Conservation (phyloP, 2,113 vertebrate genomes). For the Callopanchax toddi region DNA sequence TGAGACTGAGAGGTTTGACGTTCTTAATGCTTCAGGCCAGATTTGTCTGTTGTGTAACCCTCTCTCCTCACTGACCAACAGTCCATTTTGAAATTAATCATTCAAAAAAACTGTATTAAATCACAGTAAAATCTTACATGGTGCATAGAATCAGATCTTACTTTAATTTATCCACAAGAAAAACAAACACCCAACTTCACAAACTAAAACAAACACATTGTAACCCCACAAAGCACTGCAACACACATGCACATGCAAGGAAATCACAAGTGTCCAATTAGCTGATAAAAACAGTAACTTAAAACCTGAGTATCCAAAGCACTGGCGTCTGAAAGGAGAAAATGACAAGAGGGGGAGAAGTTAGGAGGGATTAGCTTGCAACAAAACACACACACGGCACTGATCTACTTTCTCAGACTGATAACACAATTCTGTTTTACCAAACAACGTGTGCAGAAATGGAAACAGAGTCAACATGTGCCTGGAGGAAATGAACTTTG, state of each 20-base stretch:
- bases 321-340: slow-evolving; percentile 93
- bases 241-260: slow-evolving; percentile 76
- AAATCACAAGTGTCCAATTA: slow-evolving; percentile 76
- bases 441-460: slow-evolving; percentile 46
- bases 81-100: slow-evolving; percentile 65
- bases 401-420: slow-evolving; percentile 15
- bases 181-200: slow-evolving; percentile 32
- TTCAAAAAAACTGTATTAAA: slow-evolving; percentile 57
- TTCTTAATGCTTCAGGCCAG: slow-evolving; percentile 57
- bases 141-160: slow-evolving; percentile 62
- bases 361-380: slow-evolving; percentile 74
- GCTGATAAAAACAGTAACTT: slow-evolving; percentile 70
- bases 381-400: slow-evolving; percentile 23
- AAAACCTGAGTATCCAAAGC: slow-evolving; percentile 98
- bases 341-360: slow-evolving; percentile 79
- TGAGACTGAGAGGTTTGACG: slow-evolving; percentile 53
- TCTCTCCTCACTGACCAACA: slow-evolving; percentile 57
- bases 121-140: slow-evolving; percentile 10
- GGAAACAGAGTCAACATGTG: slow-evolving; percentile 36
- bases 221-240: slow-evolving; percentile 10
- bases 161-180: slow-evolving; percentile 3
- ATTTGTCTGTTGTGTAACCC: slow-evolving; percentile 64
- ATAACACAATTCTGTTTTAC: slow-evolving; percentile 41
- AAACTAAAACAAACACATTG: slow-evolving; percentile 6
- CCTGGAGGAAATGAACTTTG: slow-evolving; percentile 18